phyloP scores from a whole-genome alignment of 2,888 invertebrate species.

The Diaphora mendica region DNA sequence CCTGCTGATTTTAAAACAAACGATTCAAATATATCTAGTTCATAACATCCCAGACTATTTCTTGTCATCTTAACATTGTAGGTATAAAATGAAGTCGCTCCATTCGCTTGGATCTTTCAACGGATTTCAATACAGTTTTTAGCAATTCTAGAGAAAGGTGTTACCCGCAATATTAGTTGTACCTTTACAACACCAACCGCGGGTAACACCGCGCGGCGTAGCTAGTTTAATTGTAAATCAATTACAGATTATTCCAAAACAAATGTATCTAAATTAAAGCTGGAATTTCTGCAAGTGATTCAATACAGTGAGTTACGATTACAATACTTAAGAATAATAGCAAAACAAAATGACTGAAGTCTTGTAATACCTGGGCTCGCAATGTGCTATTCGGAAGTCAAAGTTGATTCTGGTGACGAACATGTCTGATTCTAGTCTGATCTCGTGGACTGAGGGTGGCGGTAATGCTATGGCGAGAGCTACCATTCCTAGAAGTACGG shows the following conservation, averaged over 20 bases:
- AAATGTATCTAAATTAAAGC: not conserved
- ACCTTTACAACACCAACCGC: no score
- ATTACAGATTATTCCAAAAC: not conserved
- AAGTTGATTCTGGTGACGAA: constrained; percentile 98
- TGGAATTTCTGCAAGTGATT: not conserved
- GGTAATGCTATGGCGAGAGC: constrained; percentile 98
- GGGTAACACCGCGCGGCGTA: no score
- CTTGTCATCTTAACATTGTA: not conserved
- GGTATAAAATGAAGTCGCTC: no score
- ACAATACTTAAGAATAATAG: not conserved
- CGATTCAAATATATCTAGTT: not conserved
- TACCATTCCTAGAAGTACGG: constrained; percentile 96
- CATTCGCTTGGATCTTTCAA: no score
- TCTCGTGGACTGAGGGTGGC: constrained; percentile 98
- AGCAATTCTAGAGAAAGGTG: no score
- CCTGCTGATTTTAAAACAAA: constrained; percentile 82
- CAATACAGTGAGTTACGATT: not conserved
- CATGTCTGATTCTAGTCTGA: constrained; percentile 97
- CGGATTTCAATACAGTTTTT: no score
- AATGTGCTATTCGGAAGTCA: constrained; percentile 98
- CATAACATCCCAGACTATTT: not conserved
- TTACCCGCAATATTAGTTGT: no score
- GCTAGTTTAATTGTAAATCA: not conserved
- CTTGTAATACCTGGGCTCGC: constrained; percentile 93
- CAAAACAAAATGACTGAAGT: not conserved